phyloP scores from a whole-genome alignment of 2,888 invertebrate genomes.

The Eudemis profundana region DNA sequence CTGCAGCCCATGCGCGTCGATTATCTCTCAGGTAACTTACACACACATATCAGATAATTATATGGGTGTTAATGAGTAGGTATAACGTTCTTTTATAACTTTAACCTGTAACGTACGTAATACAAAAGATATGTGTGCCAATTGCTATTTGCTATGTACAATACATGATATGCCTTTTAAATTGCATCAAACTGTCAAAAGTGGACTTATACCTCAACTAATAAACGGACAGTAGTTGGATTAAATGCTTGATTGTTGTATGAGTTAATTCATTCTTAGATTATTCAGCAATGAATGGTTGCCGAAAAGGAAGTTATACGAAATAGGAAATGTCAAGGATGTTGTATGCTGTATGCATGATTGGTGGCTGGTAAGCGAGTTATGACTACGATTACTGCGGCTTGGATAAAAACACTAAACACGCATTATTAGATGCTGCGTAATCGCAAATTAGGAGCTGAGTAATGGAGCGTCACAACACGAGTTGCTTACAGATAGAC shows the following conservation, averaged over 20 bases:
- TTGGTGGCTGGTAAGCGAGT: slow-evolving; percentile 35
- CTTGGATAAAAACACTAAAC: slow-evolving; percentile 22
- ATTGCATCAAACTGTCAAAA: no score
- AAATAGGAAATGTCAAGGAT: slow-evolving; percentile 52
- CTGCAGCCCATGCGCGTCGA: neutral
- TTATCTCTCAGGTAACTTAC: neutral
- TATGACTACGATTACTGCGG: slow-evolving; percentile 29
- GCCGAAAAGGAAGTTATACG: slow-evolving; percentile 45
- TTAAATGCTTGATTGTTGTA: slow-evolving; percentile 17
- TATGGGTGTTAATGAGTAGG: neutral
- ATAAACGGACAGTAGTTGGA: neutral
- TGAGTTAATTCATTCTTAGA: slow-evolving; percentile 6
- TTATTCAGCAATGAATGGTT: slow-evolving; percentile 9
- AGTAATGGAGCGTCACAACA: slow-evolving; percentile 18
- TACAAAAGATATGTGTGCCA: no score
- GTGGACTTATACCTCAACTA: no score
- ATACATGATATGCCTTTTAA: no score
- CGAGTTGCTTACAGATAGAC: neutral
- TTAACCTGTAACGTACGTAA: no score
- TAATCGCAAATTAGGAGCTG: slow-evolving; percentile 25
- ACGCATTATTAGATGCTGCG: slow-evolving; percentile 30
- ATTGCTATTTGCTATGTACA: no score
- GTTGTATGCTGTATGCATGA: slow-evolving; percentile 42
- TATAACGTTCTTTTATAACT: neutral
- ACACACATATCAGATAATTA: neutral